Evolutionary conservation across 2,113 vertebrate species (phyloP).

Genomic region (Danio rerio): GRCz12tu NC_133184.1:35970501-35971000

Average conservation of each 20-base stretch:
- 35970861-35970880: slow-evolving; percentile 96
- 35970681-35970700: slow-evolving; percentile 73
- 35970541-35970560: no score
- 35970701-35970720: slow-evolving; percentile 68
- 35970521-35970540: no score
- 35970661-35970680: background rate
- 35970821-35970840: slow-evolving; percentile 87
- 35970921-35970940: background rate
- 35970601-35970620: no score
- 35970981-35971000: no score
- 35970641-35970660: no score
- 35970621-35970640: no score
- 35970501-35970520: no score
- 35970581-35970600: no score
- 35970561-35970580: no score
- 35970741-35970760: slow-evolving; percentile 69
- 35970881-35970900: slow-evolving; percentile 78
- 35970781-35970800: slow-evolving; percentile 81
- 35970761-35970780: slow-evolving; percentile 78
- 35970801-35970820: slow-evolving; percentile 87
- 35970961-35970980: slow-evolving; percentile 5
- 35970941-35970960: background rate
- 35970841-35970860: slow-evolving; percentile 86
- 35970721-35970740: slow-evolving; percentile 74
- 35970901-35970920: slow-evolving; percentile 29